Evolutionary conservation across 2,797 vertebrate genomes (phyloP).

Genomic region (Yasuhikotakia modesta): DNA sequence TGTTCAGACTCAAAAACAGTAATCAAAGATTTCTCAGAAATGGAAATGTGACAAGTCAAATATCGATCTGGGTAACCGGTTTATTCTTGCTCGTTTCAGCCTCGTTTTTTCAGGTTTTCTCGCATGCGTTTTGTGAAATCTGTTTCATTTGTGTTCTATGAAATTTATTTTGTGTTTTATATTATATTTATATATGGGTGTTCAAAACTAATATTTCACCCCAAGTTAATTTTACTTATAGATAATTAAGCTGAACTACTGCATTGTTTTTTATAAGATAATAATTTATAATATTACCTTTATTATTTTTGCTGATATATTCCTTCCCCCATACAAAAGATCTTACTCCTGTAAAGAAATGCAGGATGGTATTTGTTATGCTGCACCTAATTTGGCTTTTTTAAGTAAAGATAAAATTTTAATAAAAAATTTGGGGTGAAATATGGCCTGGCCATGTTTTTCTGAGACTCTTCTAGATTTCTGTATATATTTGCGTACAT

Average conservation of each 20-base stretch:
- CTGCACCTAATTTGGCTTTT: background rate
- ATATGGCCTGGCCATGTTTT: background rate
- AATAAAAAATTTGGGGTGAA: background rate
- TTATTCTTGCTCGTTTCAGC: conserved; percentile 21
- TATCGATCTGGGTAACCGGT: conserved; percentile 41
- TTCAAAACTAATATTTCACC: background rate
- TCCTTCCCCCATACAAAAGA: too few relatives aligned
- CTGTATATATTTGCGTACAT: background rate
- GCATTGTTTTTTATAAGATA: too few relatives aligned
- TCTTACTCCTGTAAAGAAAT: background rate
- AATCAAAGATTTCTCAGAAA: conserved; percentile 55
- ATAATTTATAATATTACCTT: too few relatives aligned
- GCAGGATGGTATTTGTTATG: background rate
- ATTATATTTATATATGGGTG: conserved; percentile 6
- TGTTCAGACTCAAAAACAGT: conserved; percentile 47
- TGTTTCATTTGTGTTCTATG: conserved; percentile 14
- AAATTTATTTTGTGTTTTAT: background rate
- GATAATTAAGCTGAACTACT: too few relatives aligned
- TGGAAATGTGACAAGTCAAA: conserved; percentile 49
- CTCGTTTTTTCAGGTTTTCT: background rate
- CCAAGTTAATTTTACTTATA: background rate
- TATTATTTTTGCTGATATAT: too few relatives aligned
- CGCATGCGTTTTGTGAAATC: conserved; percentile 3
- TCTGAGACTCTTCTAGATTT: background rate
- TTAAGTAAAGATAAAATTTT: background rate